Evolutionary conservation across 1,140 invertebrate genomes (phyloP).

Genomic region (Nautilus pompilius): DNA sequence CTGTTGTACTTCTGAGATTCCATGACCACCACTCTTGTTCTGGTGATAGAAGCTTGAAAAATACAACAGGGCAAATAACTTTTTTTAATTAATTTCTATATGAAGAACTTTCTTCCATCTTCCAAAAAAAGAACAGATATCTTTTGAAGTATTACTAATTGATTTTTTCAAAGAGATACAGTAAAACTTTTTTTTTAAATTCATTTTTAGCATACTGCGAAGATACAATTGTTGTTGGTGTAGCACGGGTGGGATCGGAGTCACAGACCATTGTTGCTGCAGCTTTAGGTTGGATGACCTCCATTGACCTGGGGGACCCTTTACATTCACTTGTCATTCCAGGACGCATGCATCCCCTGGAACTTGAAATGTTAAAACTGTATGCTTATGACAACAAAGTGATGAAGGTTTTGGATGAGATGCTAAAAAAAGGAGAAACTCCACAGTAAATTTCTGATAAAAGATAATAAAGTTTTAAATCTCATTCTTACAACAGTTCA

Average conservation of each 20-base stretch:
- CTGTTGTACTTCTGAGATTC: too few species aligned
- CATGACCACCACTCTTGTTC: too few species aligned
- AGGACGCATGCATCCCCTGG: slow-evolving; percentile 83
- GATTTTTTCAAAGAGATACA: background rate
- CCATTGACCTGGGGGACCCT: slow-evolving; percentile 79
- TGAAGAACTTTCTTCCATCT: background rate
- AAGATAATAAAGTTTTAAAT: too few species aligned
- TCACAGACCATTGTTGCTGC: slow-evolving; percentile 77
- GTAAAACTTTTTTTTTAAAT: background rate
- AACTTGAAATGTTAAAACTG: slow-evolving; percentile 75
- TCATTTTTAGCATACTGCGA: slow-evolving; percentile 40
- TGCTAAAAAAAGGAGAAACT: background rate
- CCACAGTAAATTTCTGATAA: too few species aligned
- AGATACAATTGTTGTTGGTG: slow-evolving; percentile 72
- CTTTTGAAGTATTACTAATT: background rate
- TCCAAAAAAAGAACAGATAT: background rate
- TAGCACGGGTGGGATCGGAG: slow-evolving; percentile 84
- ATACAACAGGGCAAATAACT: background rate
- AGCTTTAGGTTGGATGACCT: slow-evolving; percentile 71
- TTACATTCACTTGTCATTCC: slow-evolving; percentile 91
- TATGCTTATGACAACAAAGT: slow-evolving; percentile 41
- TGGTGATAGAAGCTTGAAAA: too few species aligned
- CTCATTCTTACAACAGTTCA: too few species aligned
- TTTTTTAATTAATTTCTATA: background rate
- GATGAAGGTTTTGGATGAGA: slow-evolving; percentile 11